Evolutionary conservation across 2,888 invertebrate genomes (phyloP).

Genomic region (Malachius bipustulatus): DNA sequence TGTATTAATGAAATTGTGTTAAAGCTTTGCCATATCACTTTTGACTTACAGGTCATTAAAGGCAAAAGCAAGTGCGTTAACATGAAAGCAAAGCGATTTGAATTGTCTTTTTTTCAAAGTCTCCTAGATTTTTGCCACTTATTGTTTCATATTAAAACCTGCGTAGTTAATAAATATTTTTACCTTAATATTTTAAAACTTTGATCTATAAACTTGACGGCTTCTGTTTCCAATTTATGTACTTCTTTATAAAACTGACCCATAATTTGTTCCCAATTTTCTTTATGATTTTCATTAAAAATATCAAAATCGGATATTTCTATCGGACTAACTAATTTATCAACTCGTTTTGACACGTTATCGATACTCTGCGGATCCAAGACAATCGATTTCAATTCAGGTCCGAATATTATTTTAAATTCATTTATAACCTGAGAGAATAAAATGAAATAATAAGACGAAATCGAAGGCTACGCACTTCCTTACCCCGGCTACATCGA

Average conservation of each 20-base stretch:
- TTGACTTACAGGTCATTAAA: too few species aligned
- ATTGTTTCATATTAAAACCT: too few species aligned
- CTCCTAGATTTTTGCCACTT: too few species aligned
- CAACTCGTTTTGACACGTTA: constrained; percentile 68
- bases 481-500: constrained; percentile 60
- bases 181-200: constrained; percentile 68
- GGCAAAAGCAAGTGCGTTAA: too few species aligned
- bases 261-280: constrained; percentile 80
- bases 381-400: constrained; percentile 75
- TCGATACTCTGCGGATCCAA: constrained; percentile 80
- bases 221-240: constrained; percentile 61
- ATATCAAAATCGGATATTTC: constrained; percentile 73
- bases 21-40: too few species aligned
- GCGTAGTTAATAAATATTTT: too few species aligned
- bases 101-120: too few species aligned
- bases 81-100: too few species aligned
- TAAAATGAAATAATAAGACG: constrained; percentile 1
- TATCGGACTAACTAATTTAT: constrained; percentile 62
- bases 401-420: constrained; percentile 81
- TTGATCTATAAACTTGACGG: constrained; percentile 73
- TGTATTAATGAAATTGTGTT: too few species aligned
- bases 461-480: constrained; percentile 4
- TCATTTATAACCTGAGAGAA: constrained; percentile 59
- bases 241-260: constrained; percentile 66
- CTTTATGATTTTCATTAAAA: constrained; percentile 63